Base-by-base conservation (phyloP, 92 coral and sea anemone genomes). In the Heliopora coerulea region DNA sequence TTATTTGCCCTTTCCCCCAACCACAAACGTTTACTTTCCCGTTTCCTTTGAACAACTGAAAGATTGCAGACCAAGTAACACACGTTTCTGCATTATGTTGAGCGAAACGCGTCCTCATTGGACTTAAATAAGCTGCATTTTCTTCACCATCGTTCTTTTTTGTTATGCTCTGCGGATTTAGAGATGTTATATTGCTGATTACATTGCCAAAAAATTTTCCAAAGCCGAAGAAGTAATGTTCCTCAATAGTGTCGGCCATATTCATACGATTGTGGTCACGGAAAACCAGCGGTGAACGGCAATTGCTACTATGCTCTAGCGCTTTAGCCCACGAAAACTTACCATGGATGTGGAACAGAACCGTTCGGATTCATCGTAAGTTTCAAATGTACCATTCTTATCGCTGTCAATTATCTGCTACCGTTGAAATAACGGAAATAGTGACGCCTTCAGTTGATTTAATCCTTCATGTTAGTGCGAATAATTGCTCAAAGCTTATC, bases 331-430 rank as follows among this genome's bases (percentile, higher is more conserved):
- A 0, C 32, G 25, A 58, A 58, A 46, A 6, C 15, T 46, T 15
- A 67, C 11, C 32, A 81, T 81, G 85, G 80, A 73, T 8, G 85
- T 60, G 1, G 78, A 80, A 50, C 62, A 69, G 50, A 73, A 70
- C 12, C 59, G 67, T 19, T 74, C 63, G 21, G 75, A 60, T 13
- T 73, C 80, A 5, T 80, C 85, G 85, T 81, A 81, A 81, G 85
- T 81, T 37, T 34, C 18, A 15, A 25, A 3, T 19, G 46, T 6
- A 46, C 12, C n/a, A n/a, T n/a, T n/a, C n/a, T n/a, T n/a, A n/a
- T n/a, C n/a, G n/a, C n/a, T n/a, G n/a, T n/a, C n/a, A n/a, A n/a
- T n/a, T n/a, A n/a, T n/a, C n/a, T n/a, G n/a, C n/a, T n/a, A n/a
- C n/a, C n/a, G n/a, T n/a, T n/a, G n/a, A n/a, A n/a, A n/a, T n/a